Conservation (phyloP, 2,888 invertebrate species). For the Dasysyrphus albostriatus region DNA sequence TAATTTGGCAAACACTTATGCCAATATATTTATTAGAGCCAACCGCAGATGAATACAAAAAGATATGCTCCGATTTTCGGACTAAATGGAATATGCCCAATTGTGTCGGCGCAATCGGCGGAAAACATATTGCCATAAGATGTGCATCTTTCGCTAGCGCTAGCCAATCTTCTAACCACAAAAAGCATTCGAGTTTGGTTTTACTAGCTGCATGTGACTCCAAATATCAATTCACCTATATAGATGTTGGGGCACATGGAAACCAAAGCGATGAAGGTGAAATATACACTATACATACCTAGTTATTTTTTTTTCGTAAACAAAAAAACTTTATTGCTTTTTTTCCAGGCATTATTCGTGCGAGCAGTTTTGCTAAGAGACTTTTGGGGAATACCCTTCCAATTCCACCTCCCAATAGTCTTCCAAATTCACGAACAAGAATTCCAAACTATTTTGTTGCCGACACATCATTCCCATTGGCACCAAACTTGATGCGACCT, state of each 20-base stretch:
- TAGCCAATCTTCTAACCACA: conserved; percentile 41
- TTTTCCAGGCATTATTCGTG: conserved; percentile 28
- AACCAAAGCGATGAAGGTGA: conserved; percentile 63
- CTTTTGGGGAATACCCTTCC: conserved; percentile 7
- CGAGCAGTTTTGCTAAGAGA: conserved; percentile 38
- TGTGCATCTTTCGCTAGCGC: conserved; percentile 59
- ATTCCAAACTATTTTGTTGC: conserved; percentile 25
- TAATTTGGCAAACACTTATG: conserved; percentile 43
- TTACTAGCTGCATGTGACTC: conserved; percentile 63
- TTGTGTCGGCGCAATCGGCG: conserved; percentile 46
- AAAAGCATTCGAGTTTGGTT: conserved; percentile 52
- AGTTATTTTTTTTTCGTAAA: background rate
- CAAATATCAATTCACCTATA: conserved; percentile 45
- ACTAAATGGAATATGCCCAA: conserved; percentile 53
- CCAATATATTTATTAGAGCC: conserved; percentile 44
- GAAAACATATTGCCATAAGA: conserved; percentile 45
- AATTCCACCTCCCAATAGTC: conserved; percentile 14
- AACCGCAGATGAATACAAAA: conserved; percentile 16
- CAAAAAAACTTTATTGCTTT: background rate
- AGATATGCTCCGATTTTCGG: conserved; percentile 36
- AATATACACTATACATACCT: background rate
- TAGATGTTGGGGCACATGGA: conserved; percentile 63
- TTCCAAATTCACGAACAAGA: conserved; percentile 13
- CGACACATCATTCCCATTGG: conserved; percentile 33
- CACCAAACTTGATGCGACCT: conserved; percentile 29